phyloP scores from a whole-genome alignment of 2,113 vertebrate genomes.

The Rhadina sibilatrix region DNA sequence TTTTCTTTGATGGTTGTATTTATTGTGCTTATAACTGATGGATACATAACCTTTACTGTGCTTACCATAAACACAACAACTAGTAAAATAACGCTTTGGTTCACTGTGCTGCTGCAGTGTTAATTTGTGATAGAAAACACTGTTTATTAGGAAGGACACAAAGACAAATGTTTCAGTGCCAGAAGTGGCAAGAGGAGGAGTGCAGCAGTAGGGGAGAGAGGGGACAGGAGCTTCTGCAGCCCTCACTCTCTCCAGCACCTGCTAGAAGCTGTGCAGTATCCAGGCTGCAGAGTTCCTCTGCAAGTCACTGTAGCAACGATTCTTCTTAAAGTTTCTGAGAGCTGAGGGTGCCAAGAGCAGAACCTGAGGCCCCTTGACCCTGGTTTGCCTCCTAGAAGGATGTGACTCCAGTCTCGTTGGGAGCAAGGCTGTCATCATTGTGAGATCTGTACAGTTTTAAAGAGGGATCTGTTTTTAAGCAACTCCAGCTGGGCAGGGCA shows the following conservation, averaged over 20 bases:
- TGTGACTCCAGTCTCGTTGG: neutral
- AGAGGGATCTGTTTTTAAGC: neutral
- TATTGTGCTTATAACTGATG: neutral
- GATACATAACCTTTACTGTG: neutral
- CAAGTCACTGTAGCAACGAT: neutral
- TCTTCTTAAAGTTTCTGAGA: neutral
- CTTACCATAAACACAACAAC: neutral
- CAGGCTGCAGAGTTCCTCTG: neutral
- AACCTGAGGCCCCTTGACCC: neutral
- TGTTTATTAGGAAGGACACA: neutral
- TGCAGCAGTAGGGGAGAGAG: neutral
- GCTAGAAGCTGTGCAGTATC: rapidly evolving
- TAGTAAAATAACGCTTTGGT: neutral
- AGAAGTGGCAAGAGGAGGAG: neutral
- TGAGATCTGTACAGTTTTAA: neutral
- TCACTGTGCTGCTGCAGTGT: neutral
- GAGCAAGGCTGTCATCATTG: neutral
- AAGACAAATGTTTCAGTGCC: neutral
- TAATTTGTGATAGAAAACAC: neutral
- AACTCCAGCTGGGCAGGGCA: neutral
- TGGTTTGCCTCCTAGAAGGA: neutral
- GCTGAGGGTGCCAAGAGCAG: neutral
- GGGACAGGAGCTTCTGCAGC: neutral
- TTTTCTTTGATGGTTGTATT: neutral
- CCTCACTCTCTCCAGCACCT: rapidly evolving